A percentile compares a stretch with the other conserved stretches of the same genome.
These are phyloP conservation scores for Erebia epiphron DNA, from an alignment of 2,888 invertebrate species.

Conservation along the genomic window DNA sequence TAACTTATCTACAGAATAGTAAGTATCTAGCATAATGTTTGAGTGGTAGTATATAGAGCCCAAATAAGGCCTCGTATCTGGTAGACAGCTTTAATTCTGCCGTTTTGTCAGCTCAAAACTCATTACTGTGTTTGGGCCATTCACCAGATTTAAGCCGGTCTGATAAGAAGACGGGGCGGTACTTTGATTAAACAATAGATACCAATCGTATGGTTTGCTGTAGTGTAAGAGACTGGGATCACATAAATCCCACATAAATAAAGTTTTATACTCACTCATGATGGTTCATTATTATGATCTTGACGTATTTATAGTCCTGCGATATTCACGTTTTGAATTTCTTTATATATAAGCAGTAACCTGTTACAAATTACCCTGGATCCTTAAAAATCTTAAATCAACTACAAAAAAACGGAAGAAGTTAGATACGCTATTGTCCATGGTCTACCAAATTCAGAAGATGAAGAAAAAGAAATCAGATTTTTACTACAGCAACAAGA, in stretches of 20 bases:
- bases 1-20: not conserved
- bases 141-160: constrained; percentile 20
- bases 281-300: too few relatives aligned
- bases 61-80: not conserved
- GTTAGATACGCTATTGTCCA: too few relatives aligned
- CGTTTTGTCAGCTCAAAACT: constrained; percentile 20
- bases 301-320: too few relatives aligned
- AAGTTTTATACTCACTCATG: not conserved
- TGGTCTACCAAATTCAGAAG: too few relatives aligned
- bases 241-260: not conserved
- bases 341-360: too few relatives aligned
- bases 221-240: constrained; percentile 8
- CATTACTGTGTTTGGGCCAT: constrained; percentile 21
- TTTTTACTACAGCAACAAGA: too few relatives aligned
- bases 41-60: not conserved
- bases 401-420: too few relatives aligned
- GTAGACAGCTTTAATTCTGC: constrained; percentile 2
- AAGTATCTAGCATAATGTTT: not conserved
- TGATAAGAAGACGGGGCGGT: constrained; percentile 36
- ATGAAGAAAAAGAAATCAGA: too few relatives aligned
- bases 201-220: constrained; percentile 21
- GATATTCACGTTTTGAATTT: too few relatives aligned
- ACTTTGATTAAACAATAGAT: constrained; percentile 39
- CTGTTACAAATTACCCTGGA: too few relatives aligned
- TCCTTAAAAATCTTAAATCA: too few relatives aligned